Conservation (phyloP, 2,113 vertebrate genomes). For the Natator depressus region DNA sequence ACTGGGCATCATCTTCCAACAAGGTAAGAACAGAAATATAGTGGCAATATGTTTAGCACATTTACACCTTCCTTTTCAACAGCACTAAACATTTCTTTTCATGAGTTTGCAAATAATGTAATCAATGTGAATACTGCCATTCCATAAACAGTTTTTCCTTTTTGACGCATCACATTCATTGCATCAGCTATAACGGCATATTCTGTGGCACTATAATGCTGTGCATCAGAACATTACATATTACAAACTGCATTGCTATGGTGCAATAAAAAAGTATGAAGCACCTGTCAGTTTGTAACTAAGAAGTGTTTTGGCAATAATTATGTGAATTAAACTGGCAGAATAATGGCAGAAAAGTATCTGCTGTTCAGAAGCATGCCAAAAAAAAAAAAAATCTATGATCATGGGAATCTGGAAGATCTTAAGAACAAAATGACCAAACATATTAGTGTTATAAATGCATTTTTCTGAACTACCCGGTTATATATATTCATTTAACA, state of each 20-base stretch:
- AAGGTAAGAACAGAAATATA: neutral
- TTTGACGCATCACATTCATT: neutral
- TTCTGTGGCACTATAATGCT: neutral
- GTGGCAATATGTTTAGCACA: neutral
- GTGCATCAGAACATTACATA: neutral
- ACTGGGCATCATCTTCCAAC: neutral
- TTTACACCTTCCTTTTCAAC: neutral
- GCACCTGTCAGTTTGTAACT: neutral
- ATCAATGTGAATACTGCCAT: rapidly evolving
- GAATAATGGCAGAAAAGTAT: neutral
- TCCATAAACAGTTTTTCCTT: neutral
- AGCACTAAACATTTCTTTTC: neutral
- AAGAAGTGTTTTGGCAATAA: neutral
- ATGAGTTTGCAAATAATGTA: neutral
- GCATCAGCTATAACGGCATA: neutral
- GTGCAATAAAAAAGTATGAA: rapidly evolving
- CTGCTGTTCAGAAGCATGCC: rapidly evolving
- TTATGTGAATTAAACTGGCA: neutral
- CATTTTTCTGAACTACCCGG: neutral
- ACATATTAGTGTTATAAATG: rapidly evolving
- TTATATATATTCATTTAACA: neutral
- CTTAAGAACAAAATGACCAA: neutral
- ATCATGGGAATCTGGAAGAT: neutral
- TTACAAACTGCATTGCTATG: neutral
- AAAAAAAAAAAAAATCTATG: neutral